Evolutionary conservation across 2,113 vertebrate genomes (phyloP).

Genomic region (Mustela lutreola): DNA sequence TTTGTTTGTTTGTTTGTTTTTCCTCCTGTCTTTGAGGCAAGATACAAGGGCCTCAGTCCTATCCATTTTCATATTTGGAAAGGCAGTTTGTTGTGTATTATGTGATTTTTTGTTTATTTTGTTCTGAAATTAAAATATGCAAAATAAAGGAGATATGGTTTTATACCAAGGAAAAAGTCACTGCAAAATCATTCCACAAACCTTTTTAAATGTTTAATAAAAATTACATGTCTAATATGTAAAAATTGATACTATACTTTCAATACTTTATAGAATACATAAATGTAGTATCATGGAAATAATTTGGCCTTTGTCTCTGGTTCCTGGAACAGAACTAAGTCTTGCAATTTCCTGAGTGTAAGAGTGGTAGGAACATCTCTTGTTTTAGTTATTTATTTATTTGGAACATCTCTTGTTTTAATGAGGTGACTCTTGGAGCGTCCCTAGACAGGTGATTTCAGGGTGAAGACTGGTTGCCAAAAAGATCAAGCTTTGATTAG

Average conservation of each 20-base stretch:
- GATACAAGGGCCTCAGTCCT: not conserved
- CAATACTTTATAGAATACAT: not conserved
- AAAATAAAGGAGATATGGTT: slow-evolving; percentile 80
- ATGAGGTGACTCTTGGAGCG: not conserved
- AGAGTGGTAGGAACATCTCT: not conserved
- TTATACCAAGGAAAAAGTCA: slow-evolving; percentile 60
- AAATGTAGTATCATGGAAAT: not conserved
- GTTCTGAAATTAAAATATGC: slow-evolving; percentile 81
- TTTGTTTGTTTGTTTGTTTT: not conserved
- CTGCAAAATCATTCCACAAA: not conserved
- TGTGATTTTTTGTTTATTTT: slow-evolving; percentile 70
- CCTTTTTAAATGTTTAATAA: not conserved
- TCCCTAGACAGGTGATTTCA: not conserved
- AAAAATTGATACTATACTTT: not conserved
- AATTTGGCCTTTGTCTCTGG: not conserved
- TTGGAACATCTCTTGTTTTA: not conserved
- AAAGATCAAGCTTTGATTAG: not conserved
- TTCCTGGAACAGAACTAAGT: not conserved
- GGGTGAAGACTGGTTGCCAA: not conserved
- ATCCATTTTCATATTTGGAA: not conserved
- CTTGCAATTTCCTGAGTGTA: not conserved
- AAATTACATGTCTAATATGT: not conserved
- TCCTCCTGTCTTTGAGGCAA: slow-evolving; percentile 55
- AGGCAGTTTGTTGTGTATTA: slow-evolving; percentile 67
- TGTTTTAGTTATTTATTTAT: not conserved